A percentile compares a stretch with the other conserved stretches of the same genome.
Evolutionary conservation across 2,113 vertebrate species (phyloP).

Genomic region (Merops nubicus): DNA sequence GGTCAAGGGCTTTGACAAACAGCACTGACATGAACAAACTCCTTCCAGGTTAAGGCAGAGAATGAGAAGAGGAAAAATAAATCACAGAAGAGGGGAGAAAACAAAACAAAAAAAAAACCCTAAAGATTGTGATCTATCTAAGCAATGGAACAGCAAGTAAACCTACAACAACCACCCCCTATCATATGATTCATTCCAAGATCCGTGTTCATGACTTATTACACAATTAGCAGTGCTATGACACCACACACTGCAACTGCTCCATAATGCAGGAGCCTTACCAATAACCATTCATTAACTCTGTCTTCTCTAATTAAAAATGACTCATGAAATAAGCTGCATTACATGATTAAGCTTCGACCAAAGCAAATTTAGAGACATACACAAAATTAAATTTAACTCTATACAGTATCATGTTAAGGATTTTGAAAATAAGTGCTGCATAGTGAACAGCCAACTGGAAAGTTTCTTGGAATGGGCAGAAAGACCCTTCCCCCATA

Average conservation of each 20-base stretch:
- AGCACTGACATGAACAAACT: background rate
- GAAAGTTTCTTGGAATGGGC: background rate
- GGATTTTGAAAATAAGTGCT: background rate
- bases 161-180: background rate
- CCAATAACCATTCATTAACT: constrained; percentile 1
- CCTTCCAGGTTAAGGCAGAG: background rate
- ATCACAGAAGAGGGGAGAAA: background rate
- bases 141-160: background rate
- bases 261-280: background rate
- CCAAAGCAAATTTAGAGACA: background rate
- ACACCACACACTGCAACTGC: background rate
- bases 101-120: too few species aligned
- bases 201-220: background rate
- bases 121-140: background rate
- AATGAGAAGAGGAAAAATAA: background rate
- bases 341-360: background rate
- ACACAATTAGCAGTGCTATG: constrained; percentile 6
- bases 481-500: background rate
- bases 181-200: constrained; percentile 18
- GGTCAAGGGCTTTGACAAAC: background rate
- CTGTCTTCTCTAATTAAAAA: constrained; percentile 53
- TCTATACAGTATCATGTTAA: background rate
- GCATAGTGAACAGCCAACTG: background rate
- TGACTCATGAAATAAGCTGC: constrained; percentile 30
- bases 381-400: background rate